Conservation (phyloP, 2,888 invertebrate genomes). For the Chorisops tibialis region DNA sequence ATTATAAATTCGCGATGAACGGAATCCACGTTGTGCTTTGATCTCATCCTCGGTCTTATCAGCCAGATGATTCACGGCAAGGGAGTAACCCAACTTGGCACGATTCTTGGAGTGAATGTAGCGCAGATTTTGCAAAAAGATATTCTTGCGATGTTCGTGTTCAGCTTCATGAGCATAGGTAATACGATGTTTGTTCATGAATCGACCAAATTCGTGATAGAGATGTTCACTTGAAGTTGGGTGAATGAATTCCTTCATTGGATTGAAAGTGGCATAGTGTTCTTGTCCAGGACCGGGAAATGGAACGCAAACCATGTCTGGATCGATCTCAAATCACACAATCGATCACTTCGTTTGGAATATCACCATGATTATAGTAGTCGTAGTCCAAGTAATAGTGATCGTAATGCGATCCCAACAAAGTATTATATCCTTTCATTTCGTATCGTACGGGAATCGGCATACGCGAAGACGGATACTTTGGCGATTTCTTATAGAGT, state of each 20-base stretch:
- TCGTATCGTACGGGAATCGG: slow-evolving; percentile 81
- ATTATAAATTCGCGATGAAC: slow-evolving; percentile 63
- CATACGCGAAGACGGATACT: slow-evolving; percentile 50
- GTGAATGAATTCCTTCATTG: slow-evolving; percentile 87
- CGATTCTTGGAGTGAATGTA: slow-evolving; percentile 80
- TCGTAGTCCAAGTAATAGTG: slow-evolving; percentile 87
- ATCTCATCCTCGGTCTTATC: slow-evolving; percentile 78
- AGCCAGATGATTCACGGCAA: slow-evolving; percentile 83
- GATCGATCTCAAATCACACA: slow-evolving; percentile 64
- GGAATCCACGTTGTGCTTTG: slow-evolving; percentile 66
- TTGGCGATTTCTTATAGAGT: slow-evolving; percentile 63
- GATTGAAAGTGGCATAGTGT: slow-evolving; percentile 82
- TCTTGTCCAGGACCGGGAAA: slow-evolving; percentile 85
- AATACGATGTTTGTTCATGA: slow-evolving; percentile 69
- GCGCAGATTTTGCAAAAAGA: slow-evolving; percentile 84
- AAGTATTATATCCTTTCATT: slow-evolving; percentile 88
- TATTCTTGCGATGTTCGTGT: slow-evolving; percentile 65
- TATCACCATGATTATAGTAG: slow-evolving; percentile 62
- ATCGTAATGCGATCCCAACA: slow-evolving; percentile 94
- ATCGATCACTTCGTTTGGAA: slow-evolving; percentile 66
- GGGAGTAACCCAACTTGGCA: slow-evolving; percentile 65
- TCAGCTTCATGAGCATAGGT: slow-evolving; percentile 65
- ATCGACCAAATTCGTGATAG: slow-evolving; percentile 67
- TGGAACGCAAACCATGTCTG: slow-evolving; percentile 62
- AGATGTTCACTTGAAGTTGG: slow-evolving; percentile 67